These are phyloP conservation scores for Macrosiphum euphorbiae DNA, from an alignment of 2,888 invertebrate species.

Conservation along the genomic window DNA sequence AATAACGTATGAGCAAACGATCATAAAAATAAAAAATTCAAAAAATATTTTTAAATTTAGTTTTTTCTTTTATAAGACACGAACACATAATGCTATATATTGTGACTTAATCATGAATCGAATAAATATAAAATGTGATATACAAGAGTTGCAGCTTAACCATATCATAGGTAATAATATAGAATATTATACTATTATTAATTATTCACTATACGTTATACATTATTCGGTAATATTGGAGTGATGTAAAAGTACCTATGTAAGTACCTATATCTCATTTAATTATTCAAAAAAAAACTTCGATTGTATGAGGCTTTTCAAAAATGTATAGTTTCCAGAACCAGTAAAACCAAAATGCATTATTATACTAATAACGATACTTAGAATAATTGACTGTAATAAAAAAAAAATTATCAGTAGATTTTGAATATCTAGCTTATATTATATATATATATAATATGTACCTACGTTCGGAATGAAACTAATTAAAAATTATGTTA, in stretches of 20 bases:
- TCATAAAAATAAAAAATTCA: neutral
- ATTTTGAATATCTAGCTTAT: neutral
- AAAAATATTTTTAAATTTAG: neutral
- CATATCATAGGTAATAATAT: too few relatives aligned
- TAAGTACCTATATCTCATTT: neutral
- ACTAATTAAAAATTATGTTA: slow-evolving; percentile 37
- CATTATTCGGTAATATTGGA: too few relatives aligned
- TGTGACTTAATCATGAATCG: neutral
- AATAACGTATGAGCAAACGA: neutral
- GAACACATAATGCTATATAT: too few relatives aligned
- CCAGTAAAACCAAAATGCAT: neutral
- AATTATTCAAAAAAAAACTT: neutral
- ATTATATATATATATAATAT: too few relatives aligned
- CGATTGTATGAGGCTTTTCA: neutral
- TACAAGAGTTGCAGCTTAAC: neutral
- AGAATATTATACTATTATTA: too few relatives aligned
- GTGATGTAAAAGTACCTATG: neutral
- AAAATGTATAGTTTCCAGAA: neutral
- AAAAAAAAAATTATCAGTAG: neutral
- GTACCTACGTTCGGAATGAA: neutral
- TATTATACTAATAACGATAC: neutral
- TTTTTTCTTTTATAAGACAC: neutral
- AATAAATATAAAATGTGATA: neutral
- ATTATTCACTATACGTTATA: too few relatives aligned
- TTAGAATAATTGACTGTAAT: slow-evolving; percentile 20